Base-by-base conservation (phyloP, 2,888 invertebrate genomes). In the Cyrtodaria siliqua region DNA sequence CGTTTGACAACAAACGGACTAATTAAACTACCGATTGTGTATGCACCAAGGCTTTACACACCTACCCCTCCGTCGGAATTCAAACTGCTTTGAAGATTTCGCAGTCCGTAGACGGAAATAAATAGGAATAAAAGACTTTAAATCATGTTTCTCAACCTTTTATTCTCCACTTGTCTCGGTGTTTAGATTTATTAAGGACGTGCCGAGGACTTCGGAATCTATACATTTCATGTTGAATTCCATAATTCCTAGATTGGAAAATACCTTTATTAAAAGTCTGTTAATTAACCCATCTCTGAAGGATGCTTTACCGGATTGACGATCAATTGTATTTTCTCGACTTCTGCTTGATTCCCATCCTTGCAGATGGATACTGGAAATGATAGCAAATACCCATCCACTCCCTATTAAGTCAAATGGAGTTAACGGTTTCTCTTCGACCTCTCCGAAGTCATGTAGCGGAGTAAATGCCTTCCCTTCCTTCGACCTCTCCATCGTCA, bases 11-110 rank as follows among this genome's bases (percentile, higher is more conserved):
- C 68, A n/a, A 88, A 86, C 6, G 91, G 87, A 24, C 91, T 89
- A 44, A 91, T 80, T 16, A 92, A 78, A 68, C 91, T 92, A 16
- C 91, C 89, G n/a, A 91, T 27, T 60, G 89, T 86, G 63, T 90
- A 90, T 24, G 84, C 77, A 24, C 91, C 89, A 20, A 92, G 86
- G 0, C 90, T 88, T 33, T 85, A 86, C 18, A 92, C 79, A 0
- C 92, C 92, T 8, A 92, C 79, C 4, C 91, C 91, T 12, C 85
- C 87, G 23, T 87, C 86, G 33, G 86, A 82, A 69, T 92, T 91
- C 44, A 92, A 60, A 68, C 92, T 92, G 73, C 91, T 92, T 76
- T 92, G 91, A 12, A 92, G 84, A 70, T 92, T 92, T 16, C 92
- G 73, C 24, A 92, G 78, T 0, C 92, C 89, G 4, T 86, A 85